Percentiles rank a stretch among this genome's conserved stretches.
Conservation (phyloP, 2,888 invertebrate species). For the Cantharis flavilabris region DNA sequence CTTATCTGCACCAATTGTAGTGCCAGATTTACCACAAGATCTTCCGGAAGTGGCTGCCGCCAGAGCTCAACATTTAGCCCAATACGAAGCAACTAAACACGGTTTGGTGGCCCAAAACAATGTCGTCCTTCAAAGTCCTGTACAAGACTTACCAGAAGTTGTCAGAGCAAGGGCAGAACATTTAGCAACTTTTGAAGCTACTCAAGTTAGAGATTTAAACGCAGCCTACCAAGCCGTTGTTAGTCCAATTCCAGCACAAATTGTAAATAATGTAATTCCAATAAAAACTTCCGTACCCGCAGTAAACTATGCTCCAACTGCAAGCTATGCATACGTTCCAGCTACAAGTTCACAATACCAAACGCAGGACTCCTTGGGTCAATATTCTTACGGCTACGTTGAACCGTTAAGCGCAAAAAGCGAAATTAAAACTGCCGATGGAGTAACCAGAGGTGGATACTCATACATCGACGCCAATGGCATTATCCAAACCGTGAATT, state of each 20-base stretch:
- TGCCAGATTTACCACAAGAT: conserved; percentile 61
- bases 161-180: conserved; percentile 22
- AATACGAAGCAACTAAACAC: conserved; percentile 46
- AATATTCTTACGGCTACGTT: conserved; percentile 66
- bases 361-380: conserved; percentile 59
- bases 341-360: conserved; percentile 55
- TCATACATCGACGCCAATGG: conserved; percentile 72
- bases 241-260: conserved; percentile 39
- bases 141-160: conserved; percentile 48
- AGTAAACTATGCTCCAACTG: not conserved
- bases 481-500: conserved; percentile 66
- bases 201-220: conserved; percentile 43
- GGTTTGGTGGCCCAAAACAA: conserved; percentile 37
- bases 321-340: conserved; percentile 3
- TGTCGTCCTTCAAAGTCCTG: conserved; percentile 44
- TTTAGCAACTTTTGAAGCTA: conserved; percentile 41
- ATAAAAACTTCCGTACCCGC: conserved; percentile 23
- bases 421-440: conserved; percentile 65
- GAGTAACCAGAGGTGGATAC: conserved; percentile 68
- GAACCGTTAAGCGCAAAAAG: conserved; percentile 69
- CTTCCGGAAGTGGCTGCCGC: conserved; percentile 42
- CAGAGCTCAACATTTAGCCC: conserved; percentile 48
- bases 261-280: conserved; percentile 42
- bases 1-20: conserved; percentile 33
- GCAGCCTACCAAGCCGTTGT: conserved; percentile 29